Evolutionary conservation across 2,797 vertebrate genomes (phyloP), one percentile per base, ranked within the genome.

Genomic region (Esox masquinongy): DNA sequence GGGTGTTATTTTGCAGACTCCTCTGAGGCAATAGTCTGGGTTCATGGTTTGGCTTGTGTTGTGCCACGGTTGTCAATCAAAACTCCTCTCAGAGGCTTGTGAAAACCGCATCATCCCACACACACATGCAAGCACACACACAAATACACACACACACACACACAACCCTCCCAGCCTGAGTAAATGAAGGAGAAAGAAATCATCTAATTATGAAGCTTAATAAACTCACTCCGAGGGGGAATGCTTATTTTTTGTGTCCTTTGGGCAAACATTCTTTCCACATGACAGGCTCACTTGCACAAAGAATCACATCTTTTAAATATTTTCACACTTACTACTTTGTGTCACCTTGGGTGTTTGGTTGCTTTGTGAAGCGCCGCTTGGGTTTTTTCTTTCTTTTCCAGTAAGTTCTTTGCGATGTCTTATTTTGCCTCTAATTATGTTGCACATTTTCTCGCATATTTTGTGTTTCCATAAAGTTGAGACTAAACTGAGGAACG

Each of bases 181-280:
- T 77, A 87, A 91, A 87, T 47, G 72, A 61, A 82, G 79, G 76
- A 77, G 76, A 90, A 89, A 88, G 78, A 87, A 86, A 88, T 87
- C 75, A 82, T 74, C 73, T 87, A 87, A 90, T 91, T 85, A 89
- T 70, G 86, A 80, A 87, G 73, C 82, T 90, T 88, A 87, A 80
- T 87, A 76, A 79, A 77, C 78, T 87, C 79, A n/a, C 29, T 86
- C 36, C 68, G 74, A 16, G 26, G 43, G 79, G 78, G 71, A 86
- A 82, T 77, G 75, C 69, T 82, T 84, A 82, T 76, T 74, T 56
- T 83, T 79, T 88, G n/a, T 67, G 75, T 39, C 78, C 78, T 79
- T 51, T 80, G 86, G 79, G 17, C 36, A 78, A 88, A 87, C 84
- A 75, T 79, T 90, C 74, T 36, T 71, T 80, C 78, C 53, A 69